Evolutionary conservation across 2,888 invertebrate species (phyloP).

Genomic region (Trissoscelio sp.): DNA sequence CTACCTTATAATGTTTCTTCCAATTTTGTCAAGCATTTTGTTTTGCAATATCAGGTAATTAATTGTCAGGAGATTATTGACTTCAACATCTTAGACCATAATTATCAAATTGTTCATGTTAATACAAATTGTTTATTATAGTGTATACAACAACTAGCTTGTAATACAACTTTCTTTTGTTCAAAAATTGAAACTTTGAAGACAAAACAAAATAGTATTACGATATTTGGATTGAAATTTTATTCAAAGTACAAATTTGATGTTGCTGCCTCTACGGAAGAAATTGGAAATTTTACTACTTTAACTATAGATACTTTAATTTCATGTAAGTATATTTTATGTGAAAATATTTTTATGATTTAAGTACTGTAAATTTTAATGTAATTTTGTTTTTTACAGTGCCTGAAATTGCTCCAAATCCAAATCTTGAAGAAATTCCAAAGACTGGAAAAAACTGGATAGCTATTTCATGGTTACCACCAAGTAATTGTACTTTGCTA

Average conservation of each 20-base stretch:
- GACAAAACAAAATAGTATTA: conserved; percentile 27
- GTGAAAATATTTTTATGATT: background rate
- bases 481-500: conserved; percentile 51
- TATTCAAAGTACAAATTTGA: conserved; percentile 54
- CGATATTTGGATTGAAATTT: conserved; percentile 40
- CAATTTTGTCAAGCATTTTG: conserved; percentile 49
- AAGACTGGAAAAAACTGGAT: conserved; percentile 64
- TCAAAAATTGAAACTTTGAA: conserved; percentile 38
- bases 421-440: conserved; percentile 28
- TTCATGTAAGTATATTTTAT: conserved; percentile 22
- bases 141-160: conserved; percentile 60
- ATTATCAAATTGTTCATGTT: background rate
- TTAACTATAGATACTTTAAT: conserved; percentile 19
- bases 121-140: conserved; percentile 10
- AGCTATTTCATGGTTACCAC: conserved; percentile 66
- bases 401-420: conserved; percentile 58
- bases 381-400: conserved; percentile 29
- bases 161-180: conserved; percentile 39
- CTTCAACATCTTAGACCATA: too few species aligned
- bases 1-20: conserved; percentile 20
- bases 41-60: conserved; percentile 53
- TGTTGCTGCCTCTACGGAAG: conserved; percentile 57
- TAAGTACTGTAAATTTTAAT: background rate
- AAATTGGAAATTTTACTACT: conserved; percentile 41
- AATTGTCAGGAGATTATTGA: too few species aligned